Evolutionary conservation across 2,113 vertebrate genomes (phyloP).

Genomic region (Phalacrocorax brasilianus): DNA sequence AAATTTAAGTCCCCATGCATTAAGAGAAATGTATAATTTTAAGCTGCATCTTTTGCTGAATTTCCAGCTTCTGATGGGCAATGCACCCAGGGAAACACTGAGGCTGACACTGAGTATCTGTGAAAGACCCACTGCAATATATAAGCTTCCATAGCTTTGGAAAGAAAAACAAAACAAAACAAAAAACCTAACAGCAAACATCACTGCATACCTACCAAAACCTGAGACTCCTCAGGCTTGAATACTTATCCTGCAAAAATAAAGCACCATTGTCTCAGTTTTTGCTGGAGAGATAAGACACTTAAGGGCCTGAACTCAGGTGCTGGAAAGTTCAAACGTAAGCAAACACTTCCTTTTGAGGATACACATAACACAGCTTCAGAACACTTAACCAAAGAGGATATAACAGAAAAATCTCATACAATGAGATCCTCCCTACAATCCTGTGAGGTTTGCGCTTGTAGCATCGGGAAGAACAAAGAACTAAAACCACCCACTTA

Average conservation of each 20-base stretch:
- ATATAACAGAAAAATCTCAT: background rate
- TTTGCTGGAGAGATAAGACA: background rate
- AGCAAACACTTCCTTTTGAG: background rate
- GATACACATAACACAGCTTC: background rate
- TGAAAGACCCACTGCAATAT: background rate
- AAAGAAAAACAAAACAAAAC: background rate
- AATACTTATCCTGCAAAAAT: background rate
- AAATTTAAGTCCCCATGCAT: background rate
- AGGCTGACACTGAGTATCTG: background rate
- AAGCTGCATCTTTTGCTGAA: background rate
- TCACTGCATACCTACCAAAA: background rate
- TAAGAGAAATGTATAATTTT: background rate
- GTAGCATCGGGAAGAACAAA: background rate
- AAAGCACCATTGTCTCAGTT: background rate
- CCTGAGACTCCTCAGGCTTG: background rate
- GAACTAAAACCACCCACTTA: fast-evolving
- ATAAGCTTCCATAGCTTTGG: background rate
- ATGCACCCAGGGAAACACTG: background rate
- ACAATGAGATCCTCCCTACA: background rate
- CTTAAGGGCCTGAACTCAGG: background rate
- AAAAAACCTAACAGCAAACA: background rate
- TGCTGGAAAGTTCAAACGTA: background rate
- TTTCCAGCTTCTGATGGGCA: background rate
- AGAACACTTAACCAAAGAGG: background rate
- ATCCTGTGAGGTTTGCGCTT: background rate